These are phyloP conservation scores for Corbicula japonica DNA, from an alignment of 2,888 invertebrate species.

Conservation along the genomic window DNA sequence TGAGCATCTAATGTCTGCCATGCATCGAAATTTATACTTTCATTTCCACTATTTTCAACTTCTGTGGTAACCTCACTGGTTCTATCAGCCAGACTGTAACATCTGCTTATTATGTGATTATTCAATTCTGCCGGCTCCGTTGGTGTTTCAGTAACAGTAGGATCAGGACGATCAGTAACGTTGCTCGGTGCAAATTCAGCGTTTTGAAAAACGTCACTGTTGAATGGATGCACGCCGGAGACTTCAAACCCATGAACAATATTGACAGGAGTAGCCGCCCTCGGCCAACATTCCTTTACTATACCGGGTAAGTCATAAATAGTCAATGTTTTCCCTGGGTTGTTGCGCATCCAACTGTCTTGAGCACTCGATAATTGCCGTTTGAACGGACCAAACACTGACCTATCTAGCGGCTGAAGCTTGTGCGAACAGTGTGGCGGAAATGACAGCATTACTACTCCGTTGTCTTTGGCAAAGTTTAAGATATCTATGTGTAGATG, in stretches of 20 bases:
- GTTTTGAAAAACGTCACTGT: conserved; percentile 14
- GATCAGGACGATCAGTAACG: conserved; percentile 11
- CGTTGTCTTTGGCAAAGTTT: conserved; percentile 46
- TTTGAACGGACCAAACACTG: conserved; percentile 53
- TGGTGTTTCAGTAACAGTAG: no score
- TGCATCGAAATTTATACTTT: neutral
- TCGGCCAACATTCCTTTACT: neutral
- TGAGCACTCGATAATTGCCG: conserved; percentile 1
- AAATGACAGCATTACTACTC: conserved; percentile 48
- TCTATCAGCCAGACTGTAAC: no score
- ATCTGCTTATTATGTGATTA: no score
- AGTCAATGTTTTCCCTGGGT: conserved; percentile 77
- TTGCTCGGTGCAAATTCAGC: conserved; percentile 16
- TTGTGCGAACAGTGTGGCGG: conserved; percentile 55
- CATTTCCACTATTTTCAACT: no score
- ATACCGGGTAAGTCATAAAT: conserved; percentile 41
- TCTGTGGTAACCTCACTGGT: no score
- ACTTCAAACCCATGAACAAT: conserved; percentile 16
- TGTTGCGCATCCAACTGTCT: conserved; percentile 42
- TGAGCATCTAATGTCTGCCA: conserved; percentile 15
- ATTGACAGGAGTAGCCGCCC: conserved; percentile 16
- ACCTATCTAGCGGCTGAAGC: conserved; percentile 42
- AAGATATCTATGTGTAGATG: conserved; percentile 45
- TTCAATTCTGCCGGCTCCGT: no score
- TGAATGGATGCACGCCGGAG: conserved; percentile 22